These are phyloP conservation scores for Zygaena filipendulae DNA, from an alignment of 2,888 invertebrate genomes.

Conservation along the genomic window DNA sequence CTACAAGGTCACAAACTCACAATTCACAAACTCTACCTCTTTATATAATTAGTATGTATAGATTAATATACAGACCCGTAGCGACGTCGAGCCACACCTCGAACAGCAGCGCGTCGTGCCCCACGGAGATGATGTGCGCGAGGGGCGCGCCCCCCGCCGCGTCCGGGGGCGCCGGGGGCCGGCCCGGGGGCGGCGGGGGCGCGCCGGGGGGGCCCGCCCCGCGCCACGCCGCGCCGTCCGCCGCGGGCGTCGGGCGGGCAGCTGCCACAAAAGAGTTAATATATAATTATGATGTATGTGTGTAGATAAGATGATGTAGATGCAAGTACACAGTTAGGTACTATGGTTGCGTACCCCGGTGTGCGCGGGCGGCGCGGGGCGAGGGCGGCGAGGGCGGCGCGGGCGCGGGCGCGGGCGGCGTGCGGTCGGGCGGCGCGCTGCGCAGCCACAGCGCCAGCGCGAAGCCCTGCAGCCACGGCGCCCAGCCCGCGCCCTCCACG, in stretches of 20 bases:
- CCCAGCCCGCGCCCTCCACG: conserved; percentile 66
- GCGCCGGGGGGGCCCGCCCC: conserved; percentile 7
- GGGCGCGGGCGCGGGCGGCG: conserved; percentile 1
- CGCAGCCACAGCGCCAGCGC: conserved; percentile 67
- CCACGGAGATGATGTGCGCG: conserved; percentile 70
- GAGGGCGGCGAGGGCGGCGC: conserved; percentile 29
- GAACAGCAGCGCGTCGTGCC: conserved; percentile 71
- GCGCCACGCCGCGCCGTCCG: conserved; percentile 18
- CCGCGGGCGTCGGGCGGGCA: conserved; percentile 22
- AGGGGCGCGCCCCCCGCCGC: conserved; percentile 19
- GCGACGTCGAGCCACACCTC: conserved; percentile 70
- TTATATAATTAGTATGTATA: neutral
- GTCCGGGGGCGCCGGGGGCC: conserved; percentile 12
- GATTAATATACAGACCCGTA: conserved; percentile 26
- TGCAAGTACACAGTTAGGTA: too few relatives aligned
- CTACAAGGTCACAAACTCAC: too few relatives aligned
- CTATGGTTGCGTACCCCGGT: conserved; percentile 16
- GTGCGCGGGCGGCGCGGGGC: conserved; percentile 9
- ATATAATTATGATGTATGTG: neutral
- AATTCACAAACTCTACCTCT: neutral
- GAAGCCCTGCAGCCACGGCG: conserved; percentile 72
- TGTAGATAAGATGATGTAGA: conserved; percentile 15
- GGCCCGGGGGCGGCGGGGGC: too few relatives aligned
- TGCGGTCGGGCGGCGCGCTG: conserved; percentile 30
- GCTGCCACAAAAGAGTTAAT: conserved; percentile 20